Conservation (phyloP, 2,888 invertebrate species). For the Agrochola macilenta region DNA sequence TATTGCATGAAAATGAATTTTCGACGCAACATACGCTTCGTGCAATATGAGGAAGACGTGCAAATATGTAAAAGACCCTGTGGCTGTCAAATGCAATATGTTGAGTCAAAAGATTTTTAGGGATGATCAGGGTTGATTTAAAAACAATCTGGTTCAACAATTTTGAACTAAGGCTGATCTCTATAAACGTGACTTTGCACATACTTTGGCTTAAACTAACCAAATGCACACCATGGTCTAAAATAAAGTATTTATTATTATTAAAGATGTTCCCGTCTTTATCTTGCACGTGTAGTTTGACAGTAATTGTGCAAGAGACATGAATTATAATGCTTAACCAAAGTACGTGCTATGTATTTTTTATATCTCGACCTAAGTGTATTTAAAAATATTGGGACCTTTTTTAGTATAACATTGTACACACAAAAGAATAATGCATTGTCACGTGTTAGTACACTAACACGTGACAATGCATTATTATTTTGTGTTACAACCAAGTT, state of each 20-base stretch:
- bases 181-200: background rate
- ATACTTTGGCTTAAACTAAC: background rate
- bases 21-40: background rate
- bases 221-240: too few relatives aligned
- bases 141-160: too few relatives aligned
- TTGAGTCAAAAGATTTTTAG: background rate
- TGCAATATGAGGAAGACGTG: background rate
- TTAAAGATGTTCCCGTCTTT: background rate
- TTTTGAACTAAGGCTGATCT: background rate
- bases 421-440: too few relatives aligned
- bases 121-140: too few relatives aligned
- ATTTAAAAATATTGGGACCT: background rate
- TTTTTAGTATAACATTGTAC: background rate
- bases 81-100: background rate
- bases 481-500: too few relatives aligned
- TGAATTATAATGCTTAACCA: background rate
- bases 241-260: too few relatives aligned
- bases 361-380: background rate
- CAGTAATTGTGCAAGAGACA: background rate
- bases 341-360: background rate
- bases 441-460: background rate
- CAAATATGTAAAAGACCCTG: constrained; percentile 1
- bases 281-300: background rate
- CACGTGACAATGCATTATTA: too few relatives aligned
- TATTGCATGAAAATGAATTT: constrained; percentile 1